Evolutionary conservation across 2,797 vertebrate genomes (phyloP), one percentile per base, ranked within the genome.

Genomic region (Neoniphon sammara): DNA sequence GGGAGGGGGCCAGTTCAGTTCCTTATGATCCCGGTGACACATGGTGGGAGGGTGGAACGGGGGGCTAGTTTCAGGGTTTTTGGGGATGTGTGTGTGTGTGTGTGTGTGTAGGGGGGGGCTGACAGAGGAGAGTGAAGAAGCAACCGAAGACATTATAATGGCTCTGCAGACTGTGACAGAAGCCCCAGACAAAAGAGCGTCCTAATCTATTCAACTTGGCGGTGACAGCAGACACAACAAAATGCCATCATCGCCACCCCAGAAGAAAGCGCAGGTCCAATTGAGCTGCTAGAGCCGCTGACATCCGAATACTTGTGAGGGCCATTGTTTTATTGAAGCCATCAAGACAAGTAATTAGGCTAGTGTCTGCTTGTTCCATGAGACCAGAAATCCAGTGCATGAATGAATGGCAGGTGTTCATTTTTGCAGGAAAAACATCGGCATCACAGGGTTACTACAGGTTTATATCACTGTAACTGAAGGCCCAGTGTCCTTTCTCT

Each of bases 191-290:
- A 92, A 92, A 91, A 88, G 89, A 85, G 82, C 5, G 81, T 85
- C 88, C 85, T 85, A 77, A 44, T 89, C 86, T 83, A 88, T 89
- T 91, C 86, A 90, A 72, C 77, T 77, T 66, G 59, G 67, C 77
- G 20, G 49, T 83, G 82, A 89, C 88, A 87, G 85, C 85, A 88
- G 87, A 92, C 82, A 85, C 88, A 89, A 86, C 83, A 88, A 87
- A 39, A 85, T 55, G 72, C 80, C 77, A 75, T 50, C 81, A 81
- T 64, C 77, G 66, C 63, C 74, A 59, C 73, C 78, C 62, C 81
- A 81, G 80, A 90, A 81, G 80, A 90, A 84, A 82, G 83, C 75
- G 74, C 61, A 20, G 56, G 68, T 63, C 73, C 67, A 64, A 80
- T 64, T 62, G 75, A 86, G 84, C 78, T 52, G 52, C 64, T 23